phyloP scores from a whole-genome alignment of 1,140 invertebrate species.

The Sweltsa coloradensis region DNA sequence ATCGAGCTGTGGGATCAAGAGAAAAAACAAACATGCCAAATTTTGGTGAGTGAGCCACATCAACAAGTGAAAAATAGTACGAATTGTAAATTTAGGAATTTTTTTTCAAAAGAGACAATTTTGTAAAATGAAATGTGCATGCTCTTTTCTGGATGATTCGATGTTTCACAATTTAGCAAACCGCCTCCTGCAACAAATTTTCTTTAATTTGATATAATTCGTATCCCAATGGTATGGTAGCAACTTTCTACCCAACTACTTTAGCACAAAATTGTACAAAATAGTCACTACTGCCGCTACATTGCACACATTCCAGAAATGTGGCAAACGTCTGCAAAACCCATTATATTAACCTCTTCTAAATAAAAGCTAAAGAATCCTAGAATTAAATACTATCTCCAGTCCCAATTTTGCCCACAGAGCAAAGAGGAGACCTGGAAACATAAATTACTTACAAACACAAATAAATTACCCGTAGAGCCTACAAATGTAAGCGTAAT shows the following conservation, averaged over 20 bases:
- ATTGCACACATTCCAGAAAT: slow-evolving; percentile 11
- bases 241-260: no score
- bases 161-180: slow-evolving; percentile 9
- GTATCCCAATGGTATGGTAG: no score
- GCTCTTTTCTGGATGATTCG: slow-evolving; percentile 16
- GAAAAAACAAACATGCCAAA: slow-evolving; percentile 50
- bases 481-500: no score
- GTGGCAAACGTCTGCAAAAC: no score
- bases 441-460: no score
- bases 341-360: no score
- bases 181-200: slow-evolving; percentile 12
- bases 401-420: slow-evolving; percentile 53
- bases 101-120: slow-evolving; percentile 23
- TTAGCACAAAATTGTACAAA: slow-evolving; percentile 9
- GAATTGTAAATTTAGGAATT: slow-evolving; percentile 14
- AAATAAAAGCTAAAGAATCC: no score
- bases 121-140: slow-evolving; percentile 22
- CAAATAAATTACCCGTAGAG: no score
- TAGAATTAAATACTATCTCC: no score
- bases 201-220: slow-evolving; percentile 9
- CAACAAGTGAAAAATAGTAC: slow-evolving; percentile 17
- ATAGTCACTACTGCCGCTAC: slow-evolving; percentile 6
- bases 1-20: slow-evolving; percentile 87
- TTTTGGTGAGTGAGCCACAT: slow-evolving; percentile 32
- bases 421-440: slow-evolving; percentile 82